Conservation (phyloP, 2,797 vertebrate species). For the Poeciliopsis infans region DNA sequence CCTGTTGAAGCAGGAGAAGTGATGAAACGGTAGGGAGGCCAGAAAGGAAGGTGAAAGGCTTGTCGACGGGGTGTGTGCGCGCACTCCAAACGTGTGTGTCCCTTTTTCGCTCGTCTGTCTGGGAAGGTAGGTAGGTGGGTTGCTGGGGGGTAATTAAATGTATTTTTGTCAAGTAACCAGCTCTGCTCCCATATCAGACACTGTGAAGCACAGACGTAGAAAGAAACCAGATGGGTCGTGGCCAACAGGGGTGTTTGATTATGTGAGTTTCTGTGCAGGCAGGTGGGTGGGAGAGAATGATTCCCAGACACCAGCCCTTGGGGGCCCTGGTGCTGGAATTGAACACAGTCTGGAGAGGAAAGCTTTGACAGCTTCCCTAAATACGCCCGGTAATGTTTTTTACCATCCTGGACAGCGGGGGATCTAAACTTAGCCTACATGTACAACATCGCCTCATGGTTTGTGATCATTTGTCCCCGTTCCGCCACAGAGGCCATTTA, state of each 20-base stretch:
- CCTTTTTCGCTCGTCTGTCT: conserved; percentile 34
- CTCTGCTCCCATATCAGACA: conserved; percentile 64
- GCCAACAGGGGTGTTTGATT: conserved; percentile 70
- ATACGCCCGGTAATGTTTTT: conserved; percentile 67
- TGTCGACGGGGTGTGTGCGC: conserved; percentile 32
- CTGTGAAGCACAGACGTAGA: conserved; percentile 63
- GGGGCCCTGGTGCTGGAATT: conserved; percentile 70
- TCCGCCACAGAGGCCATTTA: conserved; percentile 33
- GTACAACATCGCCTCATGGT: conserved; percentile 36
- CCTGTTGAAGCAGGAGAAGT: conserved; percentile 54
- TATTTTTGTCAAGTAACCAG: conserved; percentile 73
- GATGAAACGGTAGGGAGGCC: conserved; percentile 61
- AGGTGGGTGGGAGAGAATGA: conserved; percentile 60
- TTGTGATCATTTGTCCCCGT: conserved; percentile 31
- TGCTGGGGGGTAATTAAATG: conserved; percentile 72
- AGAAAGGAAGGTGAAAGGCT: conserved; percentile 62
- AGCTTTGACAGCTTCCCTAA: conserved; percentile 75
- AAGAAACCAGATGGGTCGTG: conserved; percentile 72
- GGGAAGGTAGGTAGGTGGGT: conserved; percentile 42
- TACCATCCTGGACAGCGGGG: conserved; percentile 56
- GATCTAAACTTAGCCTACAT: conserved; percentile 59
- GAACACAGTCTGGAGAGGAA: conserved; percentile 71
- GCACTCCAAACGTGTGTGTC: conserved; percentile 17
- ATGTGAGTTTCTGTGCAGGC: conserved; percentile 68
- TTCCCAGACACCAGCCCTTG: conserved; percentile 70